These are phyloP conservation scores for Pachyuromys duprasi DNA, from an alignment of 2,797 vertebrate species.

Conservation along the genomic window DNA sequence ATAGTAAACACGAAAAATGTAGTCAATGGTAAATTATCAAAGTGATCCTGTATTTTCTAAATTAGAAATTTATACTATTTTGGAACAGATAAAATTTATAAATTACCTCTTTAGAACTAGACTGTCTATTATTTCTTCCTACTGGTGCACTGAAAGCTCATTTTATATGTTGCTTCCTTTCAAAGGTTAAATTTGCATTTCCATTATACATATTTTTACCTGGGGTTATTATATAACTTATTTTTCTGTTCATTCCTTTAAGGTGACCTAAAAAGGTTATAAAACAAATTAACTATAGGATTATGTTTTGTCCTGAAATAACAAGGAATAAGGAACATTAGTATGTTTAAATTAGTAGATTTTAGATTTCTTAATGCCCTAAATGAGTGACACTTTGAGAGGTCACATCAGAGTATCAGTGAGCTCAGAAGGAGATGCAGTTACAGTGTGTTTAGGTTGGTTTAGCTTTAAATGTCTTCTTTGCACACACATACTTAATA, in stretches of 20 bases:
- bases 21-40: conserved; percentile 38
- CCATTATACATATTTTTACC: conserved; percentile 57
- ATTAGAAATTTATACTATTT: conserved; percentile 15
- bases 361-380: conserved; percentile 58
- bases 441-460: conserved; percentile 11
- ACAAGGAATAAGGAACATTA: conserved; percentile 50
- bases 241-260: conserved; percentile 71
- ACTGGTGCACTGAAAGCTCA: conserved; percentile 20
- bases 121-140: conserved; percentile 62
- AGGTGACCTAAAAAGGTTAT: conserved; percentile 69
- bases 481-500: conserved; percentile 68
- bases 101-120: conserved; percentile 35
- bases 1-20: conserved; percentile 68
- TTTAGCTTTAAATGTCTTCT: conserved; percentile 64
- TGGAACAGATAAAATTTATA: conserved; percentile 27
- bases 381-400: conserved; percentile 21
- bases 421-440: conserved; percentile 26
- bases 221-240: conserved; percentile 56
- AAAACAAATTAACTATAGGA: conserved; percentile 77
- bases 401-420: conserved; percentile 34
- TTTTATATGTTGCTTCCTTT: conserved; percentile 62
- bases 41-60: conserved; percentile 10
- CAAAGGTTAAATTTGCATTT: conserved; percentile 54
- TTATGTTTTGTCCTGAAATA: conserved; percentile 72
- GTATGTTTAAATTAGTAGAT: conserved; percentile 56